Percentiles rank a stretch among this genome's conserved stretches.
Conservation (phyloP, 2,888 invertebrate species). For the Drosophila nigritarsus region DNA sequence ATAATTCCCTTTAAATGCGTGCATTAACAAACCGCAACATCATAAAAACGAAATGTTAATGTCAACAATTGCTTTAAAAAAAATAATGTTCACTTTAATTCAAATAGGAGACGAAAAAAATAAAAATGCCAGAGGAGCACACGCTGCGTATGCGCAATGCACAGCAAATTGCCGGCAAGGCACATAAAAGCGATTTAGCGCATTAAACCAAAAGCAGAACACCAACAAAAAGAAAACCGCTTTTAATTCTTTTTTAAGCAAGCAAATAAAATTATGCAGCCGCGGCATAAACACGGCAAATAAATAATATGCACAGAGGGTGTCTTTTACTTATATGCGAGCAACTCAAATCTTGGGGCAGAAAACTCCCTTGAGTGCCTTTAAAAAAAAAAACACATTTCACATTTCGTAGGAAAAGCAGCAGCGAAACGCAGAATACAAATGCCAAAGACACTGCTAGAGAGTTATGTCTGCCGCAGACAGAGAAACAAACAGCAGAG, state of each 20-base stretch:
- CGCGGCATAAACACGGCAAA: constrained; percentile 72
- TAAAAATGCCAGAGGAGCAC: not conserved
- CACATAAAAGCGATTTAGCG: constrained; percentile 76
- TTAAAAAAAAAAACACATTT: constrained; percentile 72
- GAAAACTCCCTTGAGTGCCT: constrained; percentile 74
- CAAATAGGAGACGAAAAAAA: not conserved
- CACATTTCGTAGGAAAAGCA: constrained; percentile 57
- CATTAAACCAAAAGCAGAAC: constrained; percentile 39
- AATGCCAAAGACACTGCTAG: constrained; percentile 62
- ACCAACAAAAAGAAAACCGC: constrained; percentile 46
- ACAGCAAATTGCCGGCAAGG: constrained; percentile 46
- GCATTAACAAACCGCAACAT: constrained; percentile 25
- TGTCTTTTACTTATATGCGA: constrained; percentile 1
- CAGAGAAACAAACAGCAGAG: constrained; percentile 26
- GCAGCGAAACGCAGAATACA: constrained; percentile 54
- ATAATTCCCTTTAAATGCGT: constrained; percentile 21
- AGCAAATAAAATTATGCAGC: constrained; percentile 81
- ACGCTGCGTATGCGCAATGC: constrained; percentile 58
- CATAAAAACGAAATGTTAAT: constrained; percentile 54
- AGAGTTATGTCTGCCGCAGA: constrained; percentile 62
- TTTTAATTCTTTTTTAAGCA: constrained; percentile 82
- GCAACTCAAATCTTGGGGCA: constrained; percentile 12
- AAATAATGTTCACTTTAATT: constrained; percentile 4
- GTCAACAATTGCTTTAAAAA: constrained; percentile 52
- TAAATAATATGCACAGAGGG: constrained; percentile 68